Evolutionary conservation across 2,888 invertebrate genomes (phyloP).

Genomic region (Perizoma flavofasciatum): DNA sequence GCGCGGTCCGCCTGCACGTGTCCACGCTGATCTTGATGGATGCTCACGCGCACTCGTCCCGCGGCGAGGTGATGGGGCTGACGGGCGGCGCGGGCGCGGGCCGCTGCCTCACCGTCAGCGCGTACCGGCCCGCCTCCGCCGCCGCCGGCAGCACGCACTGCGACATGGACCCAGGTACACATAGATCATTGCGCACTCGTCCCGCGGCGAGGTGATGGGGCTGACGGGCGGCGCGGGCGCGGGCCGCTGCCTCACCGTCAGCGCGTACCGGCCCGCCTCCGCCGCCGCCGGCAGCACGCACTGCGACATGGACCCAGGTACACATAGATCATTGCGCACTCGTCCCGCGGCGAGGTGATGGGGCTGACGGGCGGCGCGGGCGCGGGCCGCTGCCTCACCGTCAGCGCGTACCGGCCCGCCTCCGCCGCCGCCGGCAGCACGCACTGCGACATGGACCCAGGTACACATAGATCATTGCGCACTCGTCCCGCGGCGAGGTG

Average conservation of each 20-base stretch:
- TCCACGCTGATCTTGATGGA: conserved; percentile 87
- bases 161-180: conserved; percentile 87
- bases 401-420: conserved; percentile 84
- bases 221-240: conserved; percentile 49
- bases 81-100: conserved; percentile 80
- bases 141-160: conserved; percentile 87
- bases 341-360: conserved; percentile 89
- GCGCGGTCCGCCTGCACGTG: conserved; percentile 81
- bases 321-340: conserved; percentile 71
- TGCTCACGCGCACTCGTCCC: conserved; percentile 87
- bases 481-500: conserved; percentile 88
- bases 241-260: conserved; percentile 41
- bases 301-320: conserved; percentile 89
- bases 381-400: conserved; percentile 37
- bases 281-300: conserved; percentile 87
- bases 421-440: conserved; percentile 86
- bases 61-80: conserved; percentile 90
- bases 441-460: conserved; percentile 91
- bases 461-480: conserved; percentile 58
- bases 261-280: conserved; percentile 84
- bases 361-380: conserved; percentile 87
- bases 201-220: no score
- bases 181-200: no score
- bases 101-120: conserved; percentile 44
- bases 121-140: conserved; percentile 86